Conservation (phyloP, 2,113 vertebrate species). For the Numenius arquata region DNA sequence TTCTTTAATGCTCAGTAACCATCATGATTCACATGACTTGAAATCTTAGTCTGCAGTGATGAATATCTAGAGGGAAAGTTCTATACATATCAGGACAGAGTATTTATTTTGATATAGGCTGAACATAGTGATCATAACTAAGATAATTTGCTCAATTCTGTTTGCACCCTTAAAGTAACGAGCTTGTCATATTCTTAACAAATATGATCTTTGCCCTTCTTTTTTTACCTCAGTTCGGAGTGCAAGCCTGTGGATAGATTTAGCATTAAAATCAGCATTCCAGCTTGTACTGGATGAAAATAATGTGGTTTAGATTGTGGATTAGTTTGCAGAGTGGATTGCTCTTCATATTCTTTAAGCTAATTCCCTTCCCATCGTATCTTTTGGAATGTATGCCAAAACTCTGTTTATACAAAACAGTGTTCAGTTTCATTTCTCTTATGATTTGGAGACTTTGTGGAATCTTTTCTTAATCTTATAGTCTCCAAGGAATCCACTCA, state of each 20-base stretch:
- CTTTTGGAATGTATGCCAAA: conserved; percentile 3
- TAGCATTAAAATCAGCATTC: not conserved
- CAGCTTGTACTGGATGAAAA: not conserved
- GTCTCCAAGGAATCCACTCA: conserved; percentile 7
- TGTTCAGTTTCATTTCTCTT: not conserved
- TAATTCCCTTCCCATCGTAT: not conserved
- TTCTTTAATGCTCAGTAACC: not conserved
- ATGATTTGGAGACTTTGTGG: not conserved
- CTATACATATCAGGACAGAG: not conserved
- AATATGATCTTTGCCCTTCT: not conserved
- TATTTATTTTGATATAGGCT: not conserved
- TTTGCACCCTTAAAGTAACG: not conserved
- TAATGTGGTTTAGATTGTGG: not conserved
- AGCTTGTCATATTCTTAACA: not conserved
- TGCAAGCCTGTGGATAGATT: not conserved
- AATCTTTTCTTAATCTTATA: conserved; percentile 36
- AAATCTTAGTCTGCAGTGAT: not conserved
- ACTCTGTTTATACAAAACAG: not conserved
- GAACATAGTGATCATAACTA: not conserved
- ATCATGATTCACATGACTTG: not conserved
- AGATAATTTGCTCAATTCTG: not conserved
- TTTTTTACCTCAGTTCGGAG: not conserved
- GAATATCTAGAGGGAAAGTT: not conserved
- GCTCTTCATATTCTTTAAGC: not conserved
- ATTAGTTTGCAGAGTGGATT: not conserved